phyloP scores from a whole-genome alignment of 1,140 invertebrate species.

The Scaptodrosophila lebanonensis region DNA sequence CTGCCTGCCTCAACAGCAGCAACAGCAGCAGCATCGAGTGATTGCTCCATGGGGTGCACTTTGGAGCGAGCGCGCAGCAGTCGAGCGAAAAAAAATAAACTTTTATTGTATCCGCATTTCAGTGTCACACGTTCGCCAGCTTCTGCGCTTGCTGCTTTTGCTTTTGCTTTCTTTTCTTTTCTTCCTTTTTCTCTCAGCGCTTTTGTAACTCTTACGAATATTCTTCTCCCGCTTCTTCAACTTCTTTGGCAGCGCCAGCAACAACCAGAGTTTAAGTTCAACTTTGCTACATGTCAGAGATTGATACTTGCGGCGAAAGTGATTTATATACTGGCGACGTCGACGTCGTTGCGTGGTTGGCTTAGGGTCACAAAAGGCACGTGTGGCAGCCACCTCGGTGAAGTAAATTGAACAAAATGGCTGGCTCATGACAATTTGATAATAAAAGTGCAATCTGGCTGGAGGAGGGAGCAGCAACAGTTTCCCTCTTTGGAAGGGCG shows the following conservation, averaged over 20 bases:
- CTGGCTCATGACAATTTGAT: conserved; percentile 66
- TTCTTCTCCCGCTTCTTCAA: too few relatives aligned
- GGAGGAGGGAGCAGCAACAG: conserved; percentile 31
- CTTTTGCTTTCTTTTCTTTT: conserved; percentile 36
- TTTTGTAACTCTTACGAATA: too few relatives aligned
- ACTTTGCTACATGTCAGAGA: conserved; percentile 61
- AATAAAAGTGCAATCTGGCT: conserved; percentile 55
- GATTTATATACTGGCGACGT: conserved; percentile 61
- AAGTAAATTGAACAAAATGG: conserved; percentile 70
- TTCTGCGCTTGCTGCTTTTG: conserved; percentile 42
- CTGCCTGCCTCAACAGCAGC: too few relatives aligned
- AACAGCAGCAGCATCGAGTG: conserved; percentile 70
- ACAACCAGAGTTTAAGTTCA: conserved; percentile 51
- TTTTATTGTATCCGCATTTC: conserved; percentile 75
- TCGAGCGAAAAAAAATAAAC: conserved; percentile 48
- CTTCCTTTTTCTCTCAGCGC: too few relatives aligned
- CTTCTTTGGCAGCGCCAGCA: too few relatives aligned
- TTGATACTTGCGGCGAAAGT: conserved; percentile 72
- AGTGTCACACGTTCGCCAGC: conserved; percentile 52
- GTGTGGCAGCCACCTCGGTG: conserved; percentile 36
- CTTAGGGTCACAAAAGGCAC: conserved; percentile 6
- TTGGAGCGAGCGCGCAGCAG: conserved; percentile 39
- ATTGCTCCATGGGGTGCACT: conserved; percentile 73
- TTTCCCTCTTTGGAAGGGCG: conserved; percentile 20
- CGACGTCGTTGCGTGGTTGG: background rate